phyloP scores from a whole-genome alignment of 2,888 invertebrate species.

The Empis stercorea region DNA sequence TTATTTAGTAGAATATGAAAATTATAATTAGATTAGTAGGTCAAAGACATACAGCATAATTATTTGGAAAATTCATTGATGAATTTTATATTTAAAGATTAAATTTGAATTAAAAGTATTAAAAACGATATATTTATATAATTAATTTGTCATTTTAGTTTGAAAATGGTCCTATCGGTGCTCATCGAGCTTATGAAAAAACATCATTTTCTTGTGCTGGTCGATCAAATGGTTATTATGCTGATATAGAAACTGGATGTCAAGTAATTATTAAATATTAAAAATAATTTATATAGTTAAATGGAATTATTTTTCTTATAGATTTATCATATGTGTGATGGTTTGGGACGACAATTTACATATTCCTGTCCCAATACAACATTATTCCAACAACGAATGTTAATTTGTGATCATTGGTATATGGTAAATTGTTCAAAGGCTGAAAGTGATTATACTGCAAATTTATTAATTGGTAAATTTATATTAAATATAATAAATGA shows the following conservation, averaged over 20 bases:
- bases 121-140: too few species aligned
- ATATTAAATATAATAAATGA: neutral
- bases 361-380: conserved; percentile 69
- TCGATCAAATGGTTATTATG: conserved; percentile 57
- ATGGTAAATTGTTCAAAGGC: conserved; percentile 68
- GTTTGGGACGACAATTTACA: conserved; percentile 60
- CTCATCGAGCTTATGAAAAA: conserved; percentile 28
- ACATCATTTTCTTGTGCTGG: conserved; percentile 54
- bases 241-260: conserved; percentile 60
- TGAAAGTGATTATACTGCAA: conserved; percentile 53
- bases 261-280: conserved; percentile 40
- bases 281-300: neutral
- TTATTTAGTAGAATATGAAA: too few species aligned
- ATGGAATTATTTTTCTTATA: conserved; percentile 28
- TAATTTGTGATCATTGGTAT: conserved; percentile 68
- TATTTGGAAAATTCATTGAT: too few species aligned
- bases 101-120: too few species aligned
- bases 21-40: too few species aligned
- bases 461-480: conserved; percentile 51
- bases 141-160: conserved; percentile 16
- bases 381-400: conserved; percentile 66
- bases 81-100: too few species aligned
- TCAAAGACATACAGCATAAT: too few species aligned
- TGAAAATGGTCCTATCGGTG: conserved; percentile 23
- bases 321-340: conserved; percentile 75